Evolutionary conservation across 2,797 vertebrate genomes (phyloP), one percentile per base, ranked within the genome.

Genomic region (Loris lydekkerianus): DNA sequence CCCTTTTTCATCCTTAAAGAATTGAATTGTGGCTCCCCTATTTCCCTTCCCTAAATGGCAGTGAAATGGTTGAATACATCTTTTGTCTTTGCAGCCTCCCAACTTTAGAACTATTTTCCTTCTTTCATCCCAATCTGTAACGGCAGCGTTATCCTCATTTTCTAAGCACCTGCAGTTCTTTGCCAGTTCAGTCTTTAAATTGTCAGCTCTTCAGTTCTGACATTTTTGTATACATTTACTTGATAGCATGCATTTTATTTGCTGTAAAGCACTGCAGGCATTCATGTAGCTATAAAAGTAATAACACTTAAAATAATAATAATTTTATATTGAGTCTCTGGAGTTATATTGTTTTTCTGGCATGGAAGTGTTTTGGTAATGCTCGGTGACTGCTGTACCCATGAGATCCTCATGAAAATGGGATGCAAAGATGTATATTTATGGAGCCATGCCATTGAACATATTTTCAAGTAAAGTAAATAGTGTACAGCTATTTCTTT

Each of bases 251-350:
- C 40, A 77, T 90, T 94, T 95, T 95, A 89, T 92, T 96, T 56
- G 37, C 23, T 94, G 67, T 0, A 94, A 92, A 93, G 5, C 40
- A 18, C 67, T 34, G 85, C 27, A 95, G 15, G 25, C 72, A 92
- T 96, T 93, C 65, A 21, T 89, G 85, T 73, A 37, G 43, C 61
- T 85, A 94, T 92, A 90, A 92, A 95, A 95, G 61, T 88, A 94
- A 93, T 93, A 92, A 70, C 69, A 90, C 83, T 94, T 94, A 97
- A 89, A 95, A 85, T 95, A 93, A 91, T 91, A 95, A 82, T 91
- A 96, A 85, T 82, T 93, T 92, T 83, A 60, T 72, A 83, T 34
- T 29, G 25, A 84, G 20, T 93, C 13, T 88, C 61, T 9, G 75
- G 67, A 93, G 43, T 92, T 93, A 76, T 25, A 56, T 23, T 90